Percentiles rank a stretch among this genome's conserved stretches.
phyloP scores from a whole-genome alignment of 2,888 invertebrate species.

The Branchipolynoe longqiensis region DNA sequence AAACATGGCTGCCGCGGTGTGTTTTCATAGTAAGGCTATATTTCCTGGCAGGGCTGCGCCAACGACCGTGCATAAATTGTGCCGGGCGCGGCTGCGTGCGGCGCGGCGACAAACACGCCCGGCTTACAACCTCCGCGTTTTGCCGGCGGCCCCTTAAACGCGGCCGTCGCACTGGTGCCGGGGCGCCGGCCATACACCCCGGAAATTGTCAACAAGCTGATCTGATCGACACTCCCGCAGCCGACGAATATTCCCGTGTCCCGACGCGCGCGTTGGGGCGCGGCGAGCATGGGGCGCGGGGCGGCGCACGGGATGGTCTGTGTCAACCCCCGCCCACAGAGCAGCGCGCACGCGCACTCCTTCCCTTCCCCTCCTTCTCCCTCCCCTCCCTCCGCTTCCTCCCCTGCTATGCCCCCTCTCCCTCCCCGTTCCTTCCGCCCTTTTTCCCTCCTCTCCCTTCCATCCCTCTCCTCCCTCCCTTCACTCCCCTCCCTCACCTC shows the following conservation, averaged over 20 bases:
- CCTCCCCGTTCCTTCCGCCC: no score
- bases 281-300: not conserved
- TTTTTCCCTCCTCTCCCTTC: no score
- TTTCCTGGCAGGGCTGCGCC: conserved; percentile 36
- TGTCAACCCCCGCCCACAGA: conserved; percentile 24
- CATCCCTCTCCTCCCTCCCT: no score
- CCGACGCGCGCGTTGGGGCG: not conserved
- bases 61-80: conserved; percentile 49
- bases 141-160: not conserved
- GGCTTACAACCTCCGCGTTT: conserved; percentile 14
- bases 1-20: conserved; percentile 5
- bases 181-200: conserved; percentile 3
- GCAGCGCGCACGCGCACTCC: no score
- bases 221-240: conserved; percentile 15
- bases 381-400: no score
- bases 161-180: not conserved
- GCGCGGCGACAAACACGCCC: not conserved
- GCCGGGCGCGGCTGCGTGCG: not conserved
- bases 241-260: conserved; percentile 6
- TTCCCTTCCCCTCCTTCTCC: no score
- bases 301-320: conserved; percentile 27
- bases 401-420: no score
- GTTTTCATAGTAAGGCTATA: conserved; percentile 53
- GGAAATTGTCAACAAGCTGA: conserved; percentile 51
- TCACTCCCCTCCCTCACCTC: no score